These are phyloP conservation scores for Hyposmocoma kahamanoa DNA, from an alignment of 1,140 invertebrate genomes.

Conservation along the genomic window DNA sequence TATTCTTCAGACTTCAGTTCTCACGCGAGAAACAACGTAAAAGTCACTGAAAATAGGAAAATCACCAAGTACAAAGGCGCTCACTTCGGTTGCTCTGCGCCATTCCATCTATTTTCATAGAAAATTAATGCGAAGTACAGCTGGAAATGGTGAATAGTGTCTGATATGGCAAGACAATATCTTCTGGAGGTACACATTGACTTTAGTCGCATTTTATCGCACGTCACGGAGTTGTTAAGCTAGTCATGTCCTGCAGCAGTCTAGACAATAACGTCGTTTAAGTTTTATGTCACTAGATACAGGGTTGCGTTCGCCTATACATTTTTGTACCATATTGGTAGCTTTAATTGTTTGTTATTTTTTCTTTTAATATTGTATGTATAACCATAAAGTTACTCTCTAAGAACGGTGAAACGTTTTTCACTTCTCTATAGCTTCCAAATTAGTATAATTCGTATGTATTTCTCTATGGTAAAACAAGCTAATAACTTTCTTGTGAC, in stretches of 20 bases:
- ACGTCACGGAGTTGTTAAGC: slow-evolving; percentile 8
- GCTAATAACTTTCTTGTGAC: slow-evolving; percentile 3
- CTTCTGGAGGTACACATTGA: slow-evolving; percentile 19
- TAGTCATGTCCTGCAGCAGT: background rate
- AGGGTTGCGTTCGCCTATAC: too few species aligned
- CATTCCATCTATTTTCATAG: slow-evolving; percentile 32
- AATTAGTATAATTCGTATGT: too few species aligned
- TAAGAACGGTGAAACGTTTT: too few species aligned
- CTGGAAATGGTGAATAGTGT: slow-evolving; percentile 37
- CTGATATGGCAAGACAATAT: slow-evolving; percentile 27
- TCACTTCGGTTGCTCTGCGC: slow-evolving; percentile 14
- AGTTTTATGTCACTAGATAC: too few species aligned
- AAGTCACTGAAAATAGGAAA: slow-evolving; percentile 10
- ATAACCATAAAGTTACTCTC: too few species aligned
- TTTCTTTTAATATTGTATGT: too few species aligned
- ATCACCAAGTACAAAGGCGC: slow-evolving; percentile 7
- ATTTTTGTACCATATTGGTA: too few species aligned
- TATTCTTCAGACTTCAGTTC: too few species aligned
- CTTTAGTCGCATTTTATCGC: slow-evolving; percentile 12
- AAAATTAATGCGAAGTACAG: slow-evolving; percentile 30
- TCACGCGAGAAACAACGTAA: too few species aligned
- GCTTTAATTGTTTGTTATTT: too few species aligned
- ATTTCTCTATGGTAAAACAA: too few species aligned
- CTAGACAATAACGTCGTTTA: background rate
- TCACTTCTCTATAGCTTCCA: too few species aligned